These are phyloP conservation scores for Seriola rivoliana DNA, from an alignment of 2,113 vertebrate species.

Conservation along the genomic window DNA sequence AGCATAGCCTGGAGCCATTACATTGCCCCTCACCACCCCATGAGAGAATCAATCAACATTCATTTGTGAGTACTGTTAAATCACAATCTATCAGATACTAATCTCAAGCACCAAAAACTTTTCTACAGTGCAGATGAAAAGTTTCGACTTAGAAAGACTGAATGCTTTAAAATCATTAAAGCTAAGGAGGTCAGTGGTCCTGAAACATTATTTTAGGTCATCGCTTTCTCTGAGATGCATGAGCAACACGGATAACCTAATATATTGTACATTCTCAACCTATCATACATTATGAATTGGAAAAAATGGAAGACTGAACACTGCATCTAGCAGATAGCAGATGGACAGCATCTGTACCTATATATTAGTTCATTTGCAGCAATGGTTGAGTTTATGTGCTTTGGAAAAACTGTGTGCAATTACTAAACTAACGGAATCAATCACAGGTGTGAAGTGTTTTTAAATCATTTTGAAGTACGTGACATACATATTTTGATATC, in stretches of 20 bases:
- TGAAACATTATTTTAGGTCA: constrained; percentile 21
- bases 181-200: constrained; percentile 14
- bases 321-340: constrained; percentile 35
- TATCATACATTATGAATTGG: background rate
- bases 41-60: constrained; percentile 51
- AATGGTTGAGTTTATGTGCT: constrained; percentile 36
- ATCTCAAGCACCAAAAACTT: constrained; percentile 28
- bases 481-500: constrained; percentile 57
- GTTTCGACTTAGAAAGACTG: background rate
- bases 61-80: constrained; percentile 22
- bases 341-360: constrained; percentile 60
- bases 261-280: background rate
- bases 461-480: constrained; percentile 47
- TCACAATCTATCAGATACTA: constrained; percentile 22
- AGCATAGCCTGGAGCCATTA: constrained; percentile 27
- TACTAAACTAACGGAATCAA: constrained; percentile 63
- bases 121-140: constrained; percentile 26
- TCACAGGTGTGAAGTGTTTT: constrained; percentile 64
- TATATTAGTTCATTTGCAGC: constrained; percentile 48
- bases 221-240: constrained; percentile 1
- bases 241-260: constrained; percentile 1
- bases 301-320: constrained; percentile 18
- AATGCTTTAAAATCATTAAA: constrained; percentile 1
- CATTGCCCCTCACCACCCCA: background rate
- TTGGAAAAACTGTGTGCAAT: constrained; percentile 53